phyloP scores from a whole-genome alignment of 2,888 invertebrate species.

The Meliscaeva auricollis region DNA sequence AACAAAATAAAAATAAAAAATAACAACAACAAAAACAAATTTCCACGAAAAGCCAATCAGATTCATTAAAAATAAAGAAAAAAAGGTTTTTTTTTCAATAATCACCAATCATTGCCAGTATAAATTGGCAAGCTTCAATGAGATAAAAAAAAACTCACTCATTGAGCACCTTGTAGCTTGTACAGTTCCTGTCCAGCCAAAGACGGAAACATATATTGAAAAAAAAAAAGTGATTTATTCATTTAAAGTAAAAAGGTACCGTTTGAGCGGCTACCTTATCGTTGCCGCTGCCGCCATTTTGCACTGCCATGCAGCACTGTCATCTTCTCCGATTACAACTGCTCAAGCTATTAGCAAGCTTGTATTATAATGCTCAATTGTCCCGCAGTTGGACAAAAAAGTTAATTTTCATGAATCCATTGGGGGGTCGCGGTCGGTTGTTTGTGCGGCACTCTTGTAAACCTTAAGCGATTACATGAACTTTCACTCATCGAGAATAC shows the following conservation, averaged over 20 bases:
- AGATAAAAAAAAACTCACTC: constrained; percentile 1
- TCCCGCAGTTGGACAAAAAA: constrained; percentile 63
- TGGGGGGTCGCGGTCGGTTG: constrained; percentile 33
- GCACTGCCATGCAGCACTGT: background rate
- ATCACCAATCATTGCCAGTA: constrained; percentile 24
- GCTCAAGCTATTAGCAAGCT: constrained; percentile 61
- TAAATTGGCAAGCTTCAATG: background rate
- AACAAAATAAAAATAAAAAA: background rate
- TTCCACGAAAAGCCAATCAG: constrained; percentile 10
- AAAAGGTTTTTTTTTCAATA: constrained; percentile 6
- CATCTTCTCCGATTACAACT: constrained; percentile 53
- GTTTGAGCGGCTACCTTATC: constrained; percentile 3
- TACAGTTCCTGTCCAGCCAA: constrained; percentile 13
- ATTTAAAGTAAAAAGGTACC: constrained; percentile 38
- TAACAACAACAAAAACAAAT: background rate
- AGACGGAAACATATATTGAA: constrained; percentile 17
- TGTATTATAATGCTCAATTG: constrained; percentile 60
- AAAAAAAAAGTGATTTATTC: constrained; percentile 54
- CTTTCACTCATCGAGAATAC: constrained; percentile 68
- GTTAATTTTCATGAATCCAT: constrained; percentile 61
- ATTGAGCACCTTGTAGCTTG: constrained; percentile 1
- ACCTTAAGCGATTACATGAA: constrained; percentile 68
- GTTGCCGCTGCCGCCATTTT: background rate
- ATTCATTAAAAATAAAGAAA: constrained; percentile 2
- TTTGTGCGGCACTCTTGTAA: constrained; percentile 65